These are phyloP conservation scores for Stegophylla sp. DNA, from an alignment of 2,888 invertebrate genomes.

Conservation along the genomic window DNA sequence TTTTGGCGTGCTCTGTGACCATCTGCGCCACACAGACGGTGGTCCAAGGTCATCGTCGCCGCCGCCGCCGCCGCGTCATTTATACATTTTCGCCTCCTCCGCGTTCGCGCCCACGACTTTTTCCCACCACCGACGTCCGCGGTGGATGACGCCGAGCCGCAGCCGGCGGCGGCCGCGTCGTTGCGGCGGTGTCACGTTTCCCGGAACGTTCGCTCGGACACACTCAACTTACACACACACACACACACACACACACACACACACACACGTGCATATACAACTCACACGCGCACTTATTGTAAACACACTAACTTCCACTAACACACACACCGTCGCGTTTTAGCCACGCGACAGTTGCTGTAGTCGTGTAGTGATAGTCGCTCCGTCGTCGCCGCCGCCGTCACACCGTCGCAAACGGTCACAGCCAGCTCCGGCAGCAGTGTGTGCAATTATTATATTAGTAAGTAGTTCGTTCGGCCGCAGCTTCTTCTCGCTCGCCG, in stretches of 20 bases:
- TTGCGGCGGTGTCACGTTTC: slow-evolving; percentile 58
- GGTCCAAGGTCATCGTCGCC: slow-evolving; percentile 46
- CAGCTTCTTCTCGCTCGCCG: not conserved
- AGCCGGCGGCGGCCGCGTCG: too few species aligned
- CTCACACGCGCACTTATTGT: too few species aligned
- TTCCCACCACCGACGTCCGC: slow-evolving; percentile 34
- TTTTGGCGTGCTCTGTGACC: slow-evolving; percentile 44
- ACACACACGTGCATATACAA: not conserved
- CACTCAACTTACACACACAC: not conserved
- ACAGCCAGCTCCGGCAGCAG: slow-evolving; percentile 13
- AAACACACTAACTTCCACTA: too few species aligned
- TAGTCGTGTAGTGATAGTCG: not conserved
- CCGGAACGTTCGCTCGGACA: slow-evolving; percentile 20
- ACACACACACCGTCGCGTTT: not conserved
- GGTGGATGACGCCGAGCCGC: not conserved
- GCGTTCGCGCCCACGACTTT: slow-evolving; percentile 44
- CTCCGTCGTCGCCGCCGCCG: not conserved
- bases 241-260: not conserved
- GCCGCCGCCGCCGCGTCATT: slow-evolving; percentile 26
- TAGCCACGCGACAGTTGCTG: not conserved
- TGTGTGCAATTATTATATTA: too few species aligned
- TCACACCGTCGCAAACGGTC: slow-evolving; percentile 31
- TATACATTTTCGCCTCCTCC: slow-evolving; percentile 52
- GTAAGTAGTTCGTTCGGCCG: not conserved
- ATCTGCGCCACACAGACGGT: slow-evolving; percentile 28